These are phyloP conservation scores for Phalacrocorax pelagicus DNA, from an alignment of 2,113 vertebrate species.

Conservation along the genomic window DNA sequence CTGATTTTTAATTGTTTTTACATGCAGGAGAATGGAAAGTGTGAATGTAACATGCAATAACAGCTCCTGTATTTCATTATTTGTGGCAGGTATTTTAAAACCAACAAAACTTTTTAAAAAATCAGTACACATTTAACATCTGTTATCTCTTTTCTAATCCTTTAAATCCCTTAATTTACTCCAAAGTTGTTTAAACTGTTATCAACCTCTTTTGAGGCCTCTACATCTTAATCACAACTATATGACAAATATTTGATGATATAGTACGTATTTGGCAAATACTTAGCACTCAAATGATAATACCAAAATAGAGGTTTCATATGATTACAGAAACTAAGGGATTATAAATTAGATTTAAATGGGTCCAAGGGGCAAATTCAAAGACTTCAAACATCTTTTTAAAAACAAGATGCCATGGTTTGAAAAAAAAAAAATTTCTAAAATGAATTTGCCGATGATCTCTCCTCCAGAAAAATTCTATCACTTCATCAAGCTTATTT, in stretches of 20 bases:
- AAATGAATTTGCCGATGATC: conserved; percentile 50
- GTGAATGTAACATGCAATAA: not conserved
- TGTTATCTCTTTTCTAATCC: conserved; percentile 61
- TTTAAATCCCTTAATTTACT: conserved; percentile 56
- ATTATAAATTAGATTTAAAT: conserved; percentile 71
- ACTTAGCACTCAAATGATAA: conserved; percentile 60
- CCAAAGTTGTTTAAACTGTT: conserved; percentile 37
- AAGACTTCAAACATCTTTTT: conserved; percentile 65
- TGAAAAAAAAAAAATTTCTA: not conserved
- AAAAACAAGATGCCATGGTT: conserved; percentile 35
- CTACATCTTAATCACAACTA: conserved; percentile 57
- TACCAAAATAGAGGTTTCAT: conserved; percentile 60
- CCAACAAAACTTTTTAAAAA: conserved; percentile 19
- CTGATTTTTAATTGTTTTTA: not conserved
- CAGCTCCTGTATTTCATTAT: not conserved
- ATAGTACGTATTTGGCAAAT: conserved; percentile 39
- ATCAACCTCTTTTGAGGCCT: conserved; percentile 54
- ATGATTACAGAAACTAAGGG: conserved; percentile 58
- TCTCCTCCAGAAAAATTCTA: conserved; percentile 66
- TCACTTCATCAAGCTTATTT: conserved; percentile 68
- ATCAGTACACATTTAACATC: conserved; percentile 43
- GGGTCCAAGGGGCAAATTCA: conserved; percentile 66
- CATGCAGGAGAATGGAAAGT: not conserved
- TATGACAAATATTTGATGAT: conserved; percentile 64
- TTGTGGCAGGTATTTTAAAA: conserved; percentile 42